Evolutionary conservation across 2,113 vertebrate genomes (phyloP).

Genomic region (Eira barbara): DNA sequence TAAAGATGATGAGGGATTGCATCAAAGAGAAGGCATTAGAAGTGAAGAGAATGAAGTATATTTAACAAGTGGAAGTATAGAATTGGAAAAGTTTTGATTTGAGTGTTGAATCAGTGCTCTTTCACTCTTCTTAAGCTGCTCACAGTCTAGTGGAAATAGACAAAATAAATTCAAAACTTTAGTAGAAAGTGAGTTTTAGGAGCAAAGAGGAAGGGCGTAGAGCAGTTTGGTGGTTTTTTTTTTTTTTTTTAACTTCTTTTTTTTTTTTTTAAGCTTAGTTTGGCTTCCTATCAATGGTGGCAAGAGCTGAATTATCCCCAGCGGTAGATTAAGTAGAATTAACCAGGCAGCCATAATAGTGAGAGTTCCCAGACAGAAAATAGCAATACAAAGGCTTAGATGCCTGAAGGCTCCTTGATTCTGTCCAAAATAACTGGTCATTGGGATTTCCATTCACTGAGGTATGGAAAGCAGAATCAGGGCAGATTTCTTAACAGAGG

Average conservation of each 20-base stretch:
- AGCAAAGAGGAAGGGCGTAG: not conserved
- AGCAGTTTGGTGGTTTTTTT: not conserved
- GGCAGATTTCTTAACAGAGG: not conserved
- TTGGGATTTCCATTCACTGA: not conserved
- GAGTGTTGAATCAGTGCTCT: not conserved
- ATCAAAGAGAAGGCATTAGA: not conserved
- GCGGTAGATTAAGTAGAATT: not conserved
- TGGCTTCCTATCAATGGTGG: not conserved
- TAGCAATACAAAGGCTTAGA: not conserved
- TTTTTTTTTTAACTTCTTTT: too few relatives aligned
- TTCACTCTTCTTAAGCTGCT: not conserved
- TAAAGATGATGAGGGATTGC: not conserved
- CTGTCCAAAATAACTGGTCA: not conserved
- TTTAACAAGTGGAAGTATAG: not conserved
- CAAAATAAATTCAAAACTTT: not conserved
- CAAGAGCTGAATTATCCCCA: not conserved
- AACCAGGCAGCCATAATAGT: not conserved
- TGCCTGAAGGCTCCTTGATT: not conserved
- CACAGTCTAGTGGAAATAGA: not conserved
- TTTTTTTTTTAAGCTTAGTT: not conserved
- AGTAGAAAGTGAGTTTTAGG: not conserved
- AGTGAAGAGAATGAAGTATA: not conserved
- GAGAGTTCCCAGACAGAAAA: not conserved
- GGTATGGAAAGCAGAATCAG: not conserved
- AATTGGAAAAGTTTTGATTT: not conserved